These are phyloP conservation scores for Heliocidaris erythrogramma DNA, from an alignment of 35 echinoderm and acorn worm species.

Conservation along the genomic window DNA sequence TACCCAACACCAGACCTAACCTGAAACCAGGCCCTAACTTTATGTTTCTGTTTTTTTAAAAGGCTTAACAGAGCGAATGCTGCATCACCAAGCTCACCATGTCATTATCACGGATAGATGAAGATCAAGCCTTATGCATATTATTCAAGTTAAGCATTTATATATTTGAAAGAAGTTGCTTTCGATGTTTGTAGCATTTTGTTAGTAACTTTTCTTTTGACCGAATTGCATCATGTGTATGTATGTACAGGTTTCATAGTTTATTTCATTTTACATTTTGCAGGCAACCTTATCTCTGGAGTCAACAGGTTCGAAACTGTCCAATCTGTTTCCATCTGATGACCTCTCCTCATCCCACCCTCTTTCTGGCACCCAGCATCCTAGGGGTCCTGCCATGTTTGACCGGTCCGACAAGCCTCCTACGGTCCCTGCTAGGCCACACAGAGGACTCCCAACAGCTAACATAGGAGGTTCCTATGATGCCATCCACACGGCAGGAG, in stretches of 20 bases:
- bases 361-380: neutral
- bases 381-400: neutral
- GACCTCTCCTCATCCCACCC: neutral
- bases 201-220: too few relatives aligned
- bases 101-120: too few relatives aligned
- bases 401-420: neutral
- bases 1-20: too few relatives aligned
- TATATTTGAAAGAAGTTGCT: too few relatives aligned
- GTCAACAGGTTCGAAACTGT: neutral
- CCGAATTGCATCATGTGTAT: too few relatives aligned
- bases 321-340: slow-evolving; percentile 23
- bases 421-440: neutral
- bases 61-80: too few relatives aligned
- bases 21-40: too few relatives aligned
- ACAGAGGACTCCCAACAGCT: slow-evolving; percentile 19
- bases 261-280: neutral
- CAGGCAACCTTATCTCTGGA: neutral
- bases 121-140: too few relatives aligned
- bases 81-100: too few relatives aligned
- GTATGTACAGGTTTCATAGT: neutral
- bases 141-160: too few relatives aligned
- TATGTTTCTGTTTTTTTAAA: too few relatives aligned
- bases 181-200: too few relatives aligned
- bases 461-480: neutral
- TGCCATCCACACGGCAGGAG: neutral